phyloP scores from a whole-genome alignment of 2,797 vertebrate genomes.

The Acanthiza pusilla region DNA sequence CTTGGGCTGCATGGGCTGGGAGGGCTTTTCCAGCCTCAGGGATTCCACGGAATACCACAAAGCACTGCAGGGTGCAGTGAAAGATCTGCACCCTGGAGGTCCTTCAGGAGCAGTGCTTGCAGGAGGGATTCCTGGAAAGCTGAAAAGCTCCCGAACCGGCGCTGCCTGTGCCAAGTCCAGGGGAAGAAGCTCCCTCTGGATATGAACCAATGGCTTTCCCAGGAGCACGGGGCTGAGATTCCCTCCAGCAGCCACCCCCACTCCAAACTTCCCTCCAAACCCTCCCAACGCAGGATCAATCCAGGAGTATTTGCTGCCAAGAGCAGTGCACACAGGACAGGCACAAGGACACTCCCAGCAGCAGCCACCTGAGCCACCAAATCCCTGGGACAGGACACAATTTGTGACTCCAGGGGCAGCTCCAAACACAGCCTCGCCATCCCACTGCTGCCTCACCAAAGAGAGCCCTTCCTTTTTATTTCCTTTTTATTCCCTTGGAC shows the following conservation, averaged over 20 bases:
- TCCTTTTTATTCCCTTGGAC: too few species aligned
- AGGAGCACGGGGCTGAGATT: background rate
- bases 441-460: too few species aligned
- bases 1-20: fast-evolving
- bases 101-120: background rate
- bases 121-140: background rate
- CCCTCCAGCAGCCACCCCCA: background rate
- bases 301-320: background rate
- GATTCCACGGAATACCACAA: background rate
- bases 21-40: background rate
- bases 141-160: background rate
- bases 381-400: too few species aligned
- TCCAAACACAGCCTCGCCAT: too few species aligned
- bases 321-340: background rate
- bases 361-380: background rate
- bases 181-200: background rate
- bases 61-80: background rate
- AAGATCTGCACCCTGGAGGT: background rate
- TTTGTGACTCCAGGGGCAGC: too few species aligned
- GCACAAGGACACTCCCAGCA: background rate
- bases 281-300: background rate
- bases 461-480: too few species aligned
- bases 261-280: background rate
- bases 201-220: background rate
- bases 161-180: background rate